These are phyloP conservation scores for Apis florea DNA, from an alignment of 1,140 invertebrate species.

Conservation along the genomic window DNA sequence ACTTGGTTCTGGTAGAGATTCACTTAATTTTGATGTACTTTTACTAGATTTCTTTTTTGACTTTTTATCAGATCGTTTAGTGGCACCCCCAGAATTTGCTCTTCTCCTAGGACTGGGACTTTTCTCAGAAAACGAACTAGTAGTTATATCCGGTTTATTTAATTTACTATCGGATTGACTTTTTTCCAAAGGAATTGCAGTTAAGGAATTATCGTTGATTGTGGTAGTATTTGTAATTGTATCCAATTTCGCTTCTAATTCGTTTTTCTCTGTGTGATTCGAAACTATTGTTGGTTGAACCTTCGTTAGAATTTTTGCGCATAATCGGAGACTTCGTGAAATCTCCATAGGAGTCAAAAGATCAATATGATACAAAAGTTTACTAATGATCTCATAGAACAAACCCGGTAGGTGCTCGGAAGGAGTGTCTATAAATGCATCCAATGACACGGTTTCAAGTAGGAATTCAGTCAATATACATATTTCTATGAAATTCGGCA, in stretches of 20 bases:
- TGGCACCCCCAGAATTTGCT: slow-evolving; percentile 75
- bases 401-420: slow-evolving; percentile 89
- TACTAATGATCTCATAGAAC: slow-evolving; percentile 84
- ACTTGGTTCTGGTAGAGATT: slow-evolving; percentile 64
- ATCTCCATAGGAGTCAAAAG: slow-evolving; percentile 84
- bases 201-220: slow-evolving; percentile 65
- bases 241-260: slow-evolving; percentile 54
- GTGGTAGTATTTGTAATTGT: slow-evolving; percentile 23
- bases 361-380: slow-evolving; percentile 83
- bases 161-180: slow-evolving; percentile 85
- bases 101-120: slow-evolving; percentile 75
- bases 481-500: slow-evolving; percentile 84
- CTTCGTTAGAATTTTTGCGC: slow-evolving; percentile 88
- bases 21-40: slow-evolving; percentile 75
- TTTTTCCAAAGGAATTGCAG: slow-evolving; percentile 81
- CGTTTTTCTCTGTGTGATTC: slow-evolving; percentile 63
- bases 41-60: slow-evolving; percentile 76
- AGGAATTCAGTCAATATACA: slow-evolving; percentile 90
- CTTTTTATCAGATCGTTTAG: slow-evolving; percentile 76
- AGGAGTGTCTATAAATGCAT: slow-evolving; percentile 90
- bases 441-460: slow-evolving; percentile 89
- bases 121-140: slow-evolving; percentile 64
- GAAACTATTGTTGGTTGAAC: slow-evolving; percentile 84
- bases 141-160: slow-evolving; percentile 78
- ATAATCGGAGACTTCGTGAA: slow-evolving; percentile 84